These are phyloP conservation scores for Augochlorella aurata DNA, from an alignment of 2,888 invertebrate species.

Conservation along the genomic window DNA sequence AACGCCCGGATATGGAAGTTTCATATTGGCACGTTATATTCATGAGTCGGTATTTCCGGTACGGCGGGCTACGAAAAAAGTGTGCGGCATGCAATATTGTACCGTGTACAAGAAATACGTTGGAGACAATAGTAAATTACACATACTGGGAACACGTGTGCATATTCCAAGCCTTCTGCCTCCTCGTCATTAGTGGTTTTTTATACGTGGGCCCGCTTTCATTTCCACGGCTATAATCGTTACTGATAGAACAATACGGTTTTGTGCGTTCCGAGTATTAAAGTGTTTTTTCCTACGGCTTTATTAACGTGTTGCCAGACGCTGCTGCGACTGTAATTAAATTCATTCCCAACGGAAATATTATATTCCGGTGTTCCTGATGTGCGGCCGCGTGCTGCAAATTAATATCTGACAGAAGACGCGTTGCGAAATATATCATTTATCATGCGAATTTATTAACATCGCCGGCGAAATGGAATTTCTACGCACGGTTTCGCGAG, in stretches of 20 bases:
- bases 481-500: too few species aligned
- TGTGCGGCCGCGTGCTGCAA: neutral
- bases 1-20: conserved; percentile 21
- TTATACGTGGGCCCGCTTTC: neutral
- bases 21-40: conserved; percentile 29
- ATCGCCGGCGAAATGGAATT: neutral
- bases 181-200: conserved; percentile 6
- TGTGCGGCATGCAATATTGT: conserved; percentile 23
- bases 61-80: conserved; percentile 3
- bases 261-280: neutral
- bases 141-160: conserved; percentile 21
- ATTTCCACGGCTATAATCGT: neutral
- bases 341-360: neutral
- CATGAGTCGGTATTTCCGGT: conserved; percentile 31
- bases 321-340: neutral
- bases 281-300: neutral
- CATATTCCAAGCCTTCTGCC: neutral
- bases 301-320: conserved; percentile 5
- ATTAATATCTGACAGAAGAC: neutral
- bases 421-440: neutral
- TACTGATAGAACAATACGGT: conserved; percentile 8
- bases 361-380: neutral
- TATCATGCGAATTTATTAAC: neutral
- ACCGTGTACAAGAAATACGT: conserved; percentile 14
- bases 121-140: conserved; percentile 25